phyloP scores from a whole-genome alignment of 2,797 vertebrate species.

The Manis javanica region DNA sequence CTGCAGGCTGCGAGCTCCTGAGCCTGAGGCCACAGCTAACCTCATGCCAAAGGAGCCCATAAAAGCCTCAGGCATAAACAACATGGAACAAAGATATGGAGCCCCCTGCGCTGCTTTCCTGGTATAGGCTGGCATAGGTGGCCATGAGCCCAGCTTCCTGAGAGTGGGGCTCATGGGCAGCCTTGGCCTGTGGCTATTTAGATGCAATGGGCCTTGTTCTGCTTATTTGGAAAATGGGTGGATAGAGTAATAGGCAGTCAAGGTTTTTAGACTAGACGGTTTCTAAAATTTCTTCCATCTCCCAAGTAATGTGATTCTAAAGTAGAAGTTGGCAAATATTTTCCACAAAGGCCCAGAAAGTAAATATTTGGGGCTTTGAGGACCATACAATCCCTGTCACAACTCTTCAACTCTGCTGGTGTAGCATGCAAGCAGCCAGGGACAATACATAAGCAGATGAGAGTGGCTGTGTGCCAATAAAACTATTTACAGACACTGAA shows the following conservation, averaged over 20 bases:
- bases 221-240: not conserved
- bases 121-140: not conserved
- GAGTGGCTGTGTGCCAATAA: not conserved
- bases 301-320: no score
- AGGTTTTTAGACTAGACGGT: not conserved
- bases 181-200: not conserved
- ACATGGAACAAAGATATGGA: fast-evolving
- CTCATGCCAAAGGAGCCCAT: not conserved
- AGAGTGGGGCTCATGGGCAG: fast-evolving
- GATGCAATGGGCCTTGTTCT: not conserved
- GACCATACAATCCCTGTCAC: not conserved
- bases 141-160: fast-evolving
- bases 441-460: not conserved
- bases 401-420: fast-evolving
- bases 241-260: no score
- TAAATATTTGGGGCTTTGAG: not conserved
- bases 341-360: not conserved
- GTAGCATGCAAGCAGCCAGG: fast-evolving
- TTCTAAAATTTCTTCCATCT: not conserved
- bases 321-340: not conserved
- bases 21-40: not conserved
- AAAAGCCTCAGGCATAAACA: not conserved
- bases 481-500: not conserved
- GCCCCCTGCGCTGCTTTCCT: not conserved
- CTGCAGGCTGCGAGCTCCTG: not conserved